Base-by-base conservation (phyloP, 2,797 vertebrate genomes). In the Neosilurus hyrtlii region DNA sequence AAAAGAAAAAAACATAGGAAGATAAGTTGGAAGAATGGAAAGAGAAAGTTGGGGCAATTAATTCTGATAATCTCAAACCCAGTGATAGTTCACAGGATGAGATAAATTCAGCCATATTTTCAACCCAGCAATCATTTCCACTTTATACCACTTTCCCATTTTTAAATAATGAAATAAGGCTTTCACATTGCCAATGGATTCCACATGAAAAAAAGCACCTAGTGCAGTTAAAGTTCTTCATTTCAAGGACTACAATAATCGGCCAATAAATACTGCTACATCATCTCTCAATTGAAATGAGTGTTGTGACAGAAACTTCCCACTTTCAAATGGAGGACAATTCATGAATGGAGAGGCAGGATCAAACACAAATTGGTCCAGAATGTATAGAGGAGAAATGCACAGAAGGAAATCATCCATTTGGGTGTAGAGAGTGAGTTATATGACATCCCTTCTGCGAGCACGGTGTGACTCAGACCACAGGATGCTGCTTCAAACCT, bases 351-450 rank as follows among this genome's bases (percentile, higher is more conserved):
- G 30, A 18, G 61, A 76, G 68, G 80, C 57, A 83, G 80, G 63
- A 84, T 70, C 67, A 86, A 54, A 26, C 79, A 85, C 72, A 86
- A 83, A 87, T 82, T 83, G 83, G 88, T 84, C 82, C 63, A 82
- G 82, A 79, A 66, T 76, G 66, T 85, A 79, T 81, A 37, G 71
- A 82, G 63, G 51, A 81, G 68, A 81, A 82, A 43, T 76, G 82
- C 49, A 81, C 51, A 63, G 24, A 43, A 79, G 62, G 72, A 62
- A 81, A 78, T 80, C 83, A 82, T 66, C 54, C 81, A 84, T 82
- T 84, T 72, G 74, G 3, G 56, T 61, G 79, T 30, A 75, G 57
- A 82, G 82, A 67, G 20, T 79, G 75, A 83, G 72, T 87, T 70
- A 87, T 61, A 80, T 57, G 43, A 11, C 74, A 54, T 84, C 81